These are phyloP conservation scores for Dicrostonyx torquatus DNA, from an alignment of 2,797 vertebrate species.

Conservation along the genomic window DNA sequence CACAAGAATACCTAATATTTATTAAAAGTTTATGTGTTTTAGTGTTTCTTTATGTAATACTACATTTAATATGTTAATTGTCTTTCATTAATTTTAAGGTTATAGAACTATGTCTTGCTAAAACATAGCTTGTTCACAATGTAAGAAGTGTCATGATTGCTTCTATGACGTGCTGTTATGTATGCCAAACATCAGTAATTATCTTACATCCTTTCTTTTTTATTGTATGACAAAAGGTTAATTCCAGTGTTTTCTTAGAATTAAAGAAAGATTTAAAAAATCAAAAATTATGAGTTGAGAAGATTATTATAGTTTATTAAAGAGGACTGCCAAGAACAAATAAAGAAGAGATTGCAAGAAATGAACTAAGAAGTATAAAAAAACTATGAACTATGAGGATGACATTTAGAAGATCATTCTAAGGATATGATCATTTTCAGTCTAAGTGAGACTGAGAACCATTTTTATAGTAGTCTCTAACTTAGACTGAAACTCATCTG, in stretches of 20 bases:
- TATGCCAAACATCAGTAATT: background rate
- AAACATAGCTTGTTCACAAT: background rate
- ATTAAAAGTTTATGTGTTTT: background rate
- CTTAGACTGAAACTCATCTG: constrained; percentile 19
- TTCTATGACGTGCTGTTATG: background rate
- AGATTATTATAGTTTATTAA: background rate
- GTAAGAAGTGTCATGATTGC: background rate
- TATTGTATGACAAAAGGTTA: background rate
- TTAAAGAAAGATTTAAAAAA: constrained; percentile 32
- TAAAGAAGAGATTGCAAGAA: background rate
- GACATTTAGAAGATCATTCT: background rate
- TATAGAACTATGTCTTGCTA: background rate
- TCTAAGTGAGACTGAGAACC: background rate
- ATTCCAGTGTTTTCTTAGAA: background rate
- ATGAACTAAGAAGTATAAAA: background rate
- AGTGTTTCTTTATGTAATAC: background rate
- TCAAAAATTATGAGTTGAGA: background rate
- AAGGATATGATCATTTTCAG: background rate
- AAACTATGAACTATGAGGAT: background rate
- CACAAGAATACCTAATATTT: background rate
- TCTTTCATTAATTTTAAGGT: background rate
- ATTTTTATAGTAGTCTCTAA: background rate
- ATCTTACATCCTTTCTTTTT: background rate
- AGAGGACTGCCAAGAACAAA: background rate
- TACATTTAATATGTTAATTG: background rate